Evolutionary conservation across 1,140 invertebrate genomes (phyloP), one percentile per base, ranked within the genome.

Genomic region (Drosophila setifemur): DNA sequence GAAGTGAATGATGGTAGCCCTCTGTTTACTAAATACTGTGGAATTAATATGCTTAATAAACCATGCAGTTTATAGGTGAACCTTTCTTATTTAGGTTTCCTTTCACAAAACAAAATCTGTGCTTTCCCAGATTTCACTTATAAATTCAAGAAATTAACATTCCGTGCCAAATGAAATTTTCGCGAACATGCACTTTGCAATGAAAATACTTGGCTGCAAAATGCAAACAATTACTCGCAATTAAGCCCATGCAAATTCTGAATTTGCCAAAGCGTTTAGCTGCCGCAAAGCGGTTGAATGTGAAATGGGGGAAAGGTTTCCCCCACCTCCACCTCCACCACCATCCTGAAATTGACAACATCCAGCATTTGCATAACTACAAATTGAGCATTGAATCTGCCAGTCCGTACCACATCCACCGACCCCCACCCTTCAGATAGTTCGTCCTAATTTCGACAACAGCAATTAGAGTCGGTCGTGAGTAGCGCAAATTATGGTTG

Each of bases 351-450:
- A 42, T n/a, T n/a, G n/a, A n/a, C n/a, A n/a, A n/a, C n/a, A 44
- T 57, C 48, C 21, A 33, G 43, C 50, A 82, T 81, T 81, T 82
- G 54, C 77, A 81, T 81, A 82, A 72, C 58, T 75, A 61, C 45
- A 54, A 45, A 47, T 39, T 25, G 45, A 53, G 55, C 33, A 44
- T 29, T 37, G 52, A n/a, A 33, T 55, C 57, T 29, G 12, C 21
- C 21, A 5, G 2, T n/a, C n/a, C n/a, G n/a, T 26, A 44, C 39
- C 29, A 23, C 18, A 18, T 28, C 6, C 42, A 29, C 35, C 19
- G 37, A n/a, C 18, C 25, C 18, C 19, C 45, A 12, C 12, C 4
- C 53, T 23, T 12, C 29, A 47, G 47, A 44, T 39, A 48, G 12
- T 23, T 23, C 5, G 12, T 33, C 37, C 35, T 33, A 44, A 44